A percentile compares a stretch with the other conserved stretches of the same genome.
Evolutionary conservation across 2,888 invertebrate genomes (phyloP).

Genomic region (Sphaerophoria taeniata): DNA sequence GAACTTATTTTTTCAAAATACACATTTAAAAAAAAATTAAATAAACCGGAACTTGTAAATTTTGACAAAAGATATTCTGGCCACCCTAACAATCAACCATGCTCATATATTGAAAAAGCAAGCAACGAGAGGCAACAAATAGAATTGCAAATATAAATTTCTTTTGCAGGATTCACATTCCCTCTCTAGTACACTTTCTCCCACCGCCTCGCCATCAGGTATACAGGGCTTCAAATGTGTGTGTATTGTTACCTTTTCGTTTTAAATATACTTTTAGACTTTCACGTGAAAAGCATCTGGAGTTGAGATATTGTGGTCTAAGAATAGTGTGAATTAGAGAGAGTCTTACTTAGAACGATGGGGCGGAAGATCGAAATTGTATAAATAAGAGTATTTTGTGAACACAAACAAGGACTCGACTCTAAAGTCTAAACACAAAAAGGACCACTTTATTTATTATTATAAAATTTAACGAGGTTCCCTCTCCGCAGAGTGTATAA

Average conservation of each 20-base stretch:
- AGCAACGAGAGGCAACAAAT: not conserved
- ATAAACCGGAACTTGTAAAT: too few relatives aligned
- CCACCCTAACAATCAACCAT: not conserved
- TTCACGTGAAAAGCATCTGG: slow-evolving; percentile 30
- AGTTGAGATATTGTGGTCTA: slow-evolving; percentile 41
- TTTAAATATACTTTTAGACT: not conserved
- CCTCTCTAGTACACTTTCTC: not conserved
- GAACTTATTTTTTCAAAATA: too few relatives aligned
- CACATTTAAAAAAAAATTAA: too few relatives aligned
- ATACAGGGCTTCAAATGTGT: not conserved
- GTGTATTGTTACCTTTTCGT: slow-evolving; percentile 9
- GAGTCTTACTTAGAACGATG: too few relatives aligned
- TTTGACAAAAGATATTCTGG: not conserved
- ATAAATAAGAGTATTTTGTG: slow-evolving; percentile 30
- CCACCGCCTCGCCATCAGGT: too few relatives aligned
- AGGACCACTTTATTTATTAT: slow-evolving; percentile 55
- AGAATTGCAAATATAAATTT: slow-evolving; percentile 62
- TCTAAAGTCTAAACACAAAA: not conserved
- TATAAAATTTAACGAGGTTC: slow-evolving; percentile 13
- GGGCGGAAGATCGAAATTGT: slow-evolving; percentile 24
- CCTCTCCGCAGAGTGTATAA: not conserved
- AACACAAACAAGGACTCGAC: slow-evolving; percentile 2
- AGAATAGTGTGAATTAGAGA: slow-evolving; percentile 35
- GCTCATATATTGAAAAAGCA: not conserved
- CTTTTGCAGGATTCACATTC: slow-evolving; percentile 43